phyloP scores from a whole-genome alignment of 2,888 invertebrate genomes.

The Ectropis crepuscularia region DNA sequence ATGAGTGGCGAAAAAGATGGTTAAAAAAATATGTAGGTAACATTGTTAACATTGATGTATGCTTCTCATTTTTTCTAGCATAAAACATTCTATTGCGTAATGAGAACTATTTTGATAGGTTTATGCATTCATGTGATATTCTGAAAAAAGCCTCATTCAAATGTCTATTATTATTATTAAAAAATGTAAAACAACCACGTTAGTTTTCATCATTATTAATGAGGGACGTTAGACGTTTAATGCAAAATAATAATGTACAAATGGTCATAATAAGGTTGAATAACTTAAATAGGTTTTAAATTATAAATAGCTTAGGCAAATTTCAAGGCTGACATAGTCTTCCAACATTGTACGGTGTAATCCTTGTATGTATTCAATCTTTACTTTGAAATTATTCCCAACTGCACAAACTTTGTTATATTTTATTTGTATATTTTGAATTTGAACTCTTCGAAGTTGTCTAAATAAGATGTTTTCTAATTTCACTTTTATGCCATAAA shows the following conservation, averaged over 20 bases:
- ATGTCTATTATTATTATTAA: too few species aligned
- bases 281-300: constrained; percentile 13
- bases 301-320: constrained; percentile 12
- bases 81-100: too few species aligned
- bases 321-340: constrained; percentile 54
- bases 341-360: constrained; percentile 33
- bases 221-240: not conserved
- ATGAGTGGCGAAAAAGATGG: too few species aligned
- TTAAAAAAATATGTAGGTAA: too few species aligned
- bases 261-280: constrained; percentile 30
- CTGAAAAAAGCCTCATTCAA: too few species aligned
- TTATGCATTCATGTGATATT: too few species aligned
- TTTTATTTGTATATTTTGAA: not conserved
- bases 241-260: constrained; percentile 29
- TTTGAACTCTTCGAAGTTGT: not conserved
- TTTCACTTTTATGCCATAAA: too few species aligned
- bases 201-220: not conserved
- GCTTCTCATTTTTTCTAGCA: too few species aligned
- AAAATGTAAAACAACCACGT: too few species aligned
- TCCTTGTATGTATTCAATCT: not conserved
- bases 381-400: not conserved
- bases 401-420: not conserved
- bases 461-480: not conserved
- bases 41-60: too few species aligned
- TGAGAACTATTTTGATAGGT: too few species aligned